Evolutionary conservation across 2,113 vertebrate species (phyloP), one percentile per base, ranked within the genome.

Genomic region (Tyrannus savana): DNA sequence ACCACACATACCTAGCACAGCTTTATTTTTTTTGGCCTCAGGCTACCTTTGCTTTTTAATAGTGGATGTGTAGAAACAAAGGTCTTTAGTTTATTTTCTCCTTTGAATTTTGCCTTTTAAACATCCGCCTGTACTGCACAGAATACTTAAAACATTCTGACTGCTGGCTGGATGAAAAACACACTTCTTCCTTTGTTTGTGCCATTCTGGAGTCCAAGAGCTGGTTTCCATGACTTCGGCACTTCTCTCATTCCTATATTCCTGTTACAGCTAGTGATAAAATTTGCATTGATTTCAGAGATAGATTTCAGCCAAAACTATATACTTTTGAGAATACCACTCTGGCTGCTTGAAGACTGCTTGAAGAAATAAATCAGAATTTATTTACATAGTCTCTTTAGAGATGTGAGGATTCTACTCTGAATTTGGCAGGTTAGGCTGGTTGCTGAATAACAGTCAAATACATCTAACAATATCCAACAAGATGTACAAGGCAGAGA

Each of bases 171-270:
- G 67, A 81, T 74, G 47, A 87, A 95, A 94, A 95, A 59, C 22
- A 91, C 84, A 91, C 92, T 95, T 92, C 81, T 66, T 82, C 53
- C 79, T 92, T 94, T 92, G 80, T 96, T 92, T 2, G 1, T 72
- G 50, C 24, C 78, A 73, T 83, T 87, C 66, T 82, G 59, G 66
- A 90, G 22, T 73, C 87, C 85, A 87, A 76, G 71, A 69, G 53
- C 56, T 91, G 58, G 85, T 95, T 97, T 96, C 96, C 90, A 96
- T 96, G 82, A 95, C 94, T 96, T 91, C 91, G 72, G n/a, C 33
- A 82, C 31, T 87, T 49, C 56, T 68, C 31, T 79, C 73, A 94
- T 64, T 87, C 87, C 64, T 73, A 77, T 79, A 84, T 81, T 79
- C 53, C 66, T 68, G 23, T 87, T 82, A 82, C 44, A 94, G 58